Conservation (phyloP, 2,113 vertebrate species). For the Empidonax alnorum region DNA sequence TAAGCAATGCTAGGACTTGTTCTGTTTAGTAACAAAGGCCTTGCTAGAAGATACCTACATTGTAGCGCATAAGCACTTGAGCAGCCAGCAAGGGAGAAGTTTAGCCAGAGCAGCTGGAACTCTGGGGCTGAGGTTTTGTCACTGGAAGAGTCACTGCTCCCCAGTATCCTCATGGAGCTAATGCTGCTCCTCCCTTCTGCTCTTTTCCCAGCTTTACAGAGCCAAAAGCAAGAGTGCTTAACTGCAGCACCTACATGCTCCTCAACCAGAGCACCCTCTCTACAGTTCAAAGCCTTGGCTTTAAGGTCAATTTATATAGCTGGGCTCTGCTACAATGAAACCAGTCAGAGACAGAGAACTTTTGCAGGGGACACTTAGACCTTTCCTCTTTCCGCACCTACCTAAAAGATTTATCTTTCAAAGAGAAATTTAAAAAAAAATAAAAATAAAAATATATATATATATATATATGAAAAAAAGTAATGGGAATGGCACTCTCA, state of each 20-base stretch:
- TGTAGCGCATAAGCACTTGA: accelerated
- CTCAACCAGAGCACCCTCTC: background rate
- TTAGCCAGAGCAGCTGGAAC: background rate
- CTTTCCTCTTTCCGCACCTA: background rate
- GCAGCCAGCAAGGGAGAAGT: background rate
- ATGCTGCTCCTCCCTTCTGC: background rate
- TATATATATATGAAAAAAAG: background rate
- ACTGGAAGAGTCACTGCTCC: background rate
- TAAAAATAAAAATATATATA: too few species aligned
- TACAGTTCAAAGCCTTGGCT: background rate
- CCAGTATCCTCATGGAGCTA: background rate
- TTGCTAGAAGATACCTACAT: background rate
- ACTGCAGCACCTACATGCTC: background rate
- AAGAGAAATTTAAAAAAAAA: background rate
- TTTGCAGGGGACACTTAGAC: background rate
- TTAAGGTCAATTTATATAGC: background rate
- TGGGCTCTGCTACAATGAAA: background rate
- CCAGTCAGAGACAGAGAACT: background rate
- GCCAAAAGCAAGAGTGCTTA: background rate
- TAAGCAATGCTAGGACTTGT: background rate
- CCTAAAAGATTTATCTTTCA: background rate
- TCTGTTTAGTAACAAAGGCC: background rate
- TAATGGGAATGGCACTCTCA: constrained; percentile 46
- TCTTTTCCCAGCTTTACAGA: background rate
- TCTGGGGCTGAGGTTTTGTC: background rate